Conservation (phyloP, 2,797 vertebrate genomes). For the Sebastes hubbsi region DNA sequence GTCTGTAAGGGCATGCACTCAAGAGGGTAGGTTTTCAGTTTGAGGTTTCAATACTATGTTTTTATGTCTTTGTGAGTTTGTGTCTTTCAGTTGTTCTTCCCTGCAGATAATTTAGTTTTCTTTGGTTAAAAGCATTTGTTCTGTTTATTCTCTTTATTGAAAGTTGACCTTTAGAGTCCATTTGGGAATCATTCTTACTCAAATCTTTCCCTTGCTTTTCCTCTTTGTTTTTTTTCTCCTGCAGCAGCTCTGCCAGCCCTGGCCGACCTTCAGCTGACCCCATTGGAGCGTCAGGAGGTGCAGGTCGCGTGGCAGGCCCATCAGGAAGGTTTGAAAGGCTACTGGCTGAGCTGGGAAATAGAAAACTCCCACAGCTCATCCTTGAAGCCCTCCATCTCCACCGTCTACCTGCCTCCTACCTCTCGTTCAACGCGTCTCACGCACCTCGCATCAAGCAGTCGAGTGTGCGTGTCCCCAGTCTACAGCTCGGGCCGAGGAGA, state of each 20-base stretch:
- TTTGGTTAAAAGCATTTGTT: neutral
- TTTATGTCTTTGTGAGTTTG: neutral
- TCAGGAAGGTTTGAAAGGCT: constrained; percentile 66
- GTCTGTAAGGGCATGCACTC: constrained; percentile 90
- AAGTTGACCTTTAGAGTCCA: neutral
- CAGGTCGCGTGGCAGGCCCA: constrained; percentile 65
- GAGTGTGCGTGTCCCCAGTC: constrained; percentile 78
- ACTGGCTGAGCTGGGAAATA: constrained; percentile 78
- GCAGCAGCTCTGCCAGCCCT: constrained; percentile 57
- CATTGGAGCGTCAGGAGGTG: constrained; percentile 31
- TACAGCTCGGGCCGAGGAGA: constrained; percentile 72
- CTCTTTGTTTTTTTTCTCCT: neutral
- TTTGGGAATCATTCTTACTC: neutral
- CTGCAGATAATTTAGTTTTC: neutral
- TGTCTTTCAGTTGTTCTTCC: neutral
- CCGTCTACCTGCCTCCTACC: constrained; percentile 60
- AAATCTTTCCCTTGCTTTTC: neutral
- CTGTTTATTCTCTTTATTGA: neutral
- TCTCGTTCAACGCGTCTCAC: constrained; percentile 52
- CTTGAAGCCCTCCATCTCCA: constrained; percentile 39
- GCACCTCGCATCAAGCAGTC: constrained; percentile 46
- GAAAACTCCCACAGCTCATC: neutral
- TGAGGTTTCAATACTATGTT: neutral
- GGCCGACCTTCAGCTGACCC: constrained; percentile 61
- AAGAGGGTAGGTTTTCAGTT: constrained; percentile 68